Conservation (phyloP, 2,113 vertebrate genomes). For the Acanthochromis polyacanthus region DNA sequence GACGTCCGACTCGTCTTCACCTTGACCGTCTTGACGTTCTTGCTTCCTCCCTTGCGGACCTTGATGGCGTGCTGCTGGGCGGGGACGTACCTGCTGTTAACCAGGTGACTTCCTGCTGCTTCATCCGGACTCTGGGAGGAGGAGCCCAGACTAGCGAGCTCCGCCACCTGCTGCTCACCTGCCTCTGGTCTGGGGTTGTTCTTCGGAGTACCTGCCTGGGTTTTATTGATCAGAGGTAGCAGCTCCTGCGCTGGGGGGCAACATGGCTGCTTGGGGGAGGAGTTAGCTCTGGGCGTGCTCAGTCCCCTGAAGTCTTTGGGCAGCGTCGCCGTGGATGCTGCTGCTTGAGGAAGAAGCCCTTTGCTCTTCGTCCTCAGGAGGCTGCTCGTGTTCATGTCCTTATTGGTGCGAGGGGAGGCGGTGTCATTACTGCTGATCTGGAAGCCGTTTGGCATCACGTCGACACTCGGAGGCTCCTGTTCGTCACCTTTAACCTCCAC, state of each 20-base stretch:
- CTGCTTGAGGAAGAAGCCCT: conserved; percentile 47
- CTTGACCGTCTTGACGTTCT: conserved; percentile 82
- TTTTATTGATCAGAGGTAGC: conserved; percentile 74
- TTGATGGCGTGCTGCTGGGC: conserved; percentile 81
- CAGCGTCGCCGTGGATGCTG: not conserved
- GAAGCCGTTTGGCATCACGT: not conserved
- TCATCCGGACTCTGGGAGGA: conserved; percentile 89
- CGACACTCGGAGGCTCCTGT: conserved; percentile 2
- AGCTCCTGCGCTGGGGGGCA: conserved; percentile 62
- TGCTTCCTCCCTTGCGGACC: conserved; percentile 80
- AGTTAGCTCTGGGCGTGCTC: conserved; percentile 59
- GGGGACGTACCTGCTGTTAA: conserved; percentile 82
- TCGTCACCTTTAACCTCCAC: conserved; percentile 81
- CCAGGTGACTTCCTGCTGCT: conserved; percentile 71
- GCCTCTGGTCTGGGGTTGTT: conserved; percentile 54
- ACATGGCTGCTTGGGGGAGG: conserved; percentile 70
- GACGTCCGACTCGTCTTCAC: conserved; percentile 34
- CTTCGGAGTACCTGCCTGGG: conserved; percentile 79
- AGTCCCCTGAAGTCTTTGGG: conserved; percentile 79
- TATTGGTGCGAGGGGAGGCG: conserved; percentile 15
- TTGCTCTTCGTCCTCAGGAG: conserved; percentile 64
- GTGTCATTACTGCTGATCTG: not conserved
- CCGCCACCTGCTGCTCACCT: conserved; percentile 78
- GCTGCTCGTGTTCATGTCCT: conserved; percentile 72
- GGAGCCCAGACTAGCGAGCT: conserved; percentile 86